Conservation (phyloP, 2,797 vertebrate genomes). For the Naso thynnoides region DNA sequence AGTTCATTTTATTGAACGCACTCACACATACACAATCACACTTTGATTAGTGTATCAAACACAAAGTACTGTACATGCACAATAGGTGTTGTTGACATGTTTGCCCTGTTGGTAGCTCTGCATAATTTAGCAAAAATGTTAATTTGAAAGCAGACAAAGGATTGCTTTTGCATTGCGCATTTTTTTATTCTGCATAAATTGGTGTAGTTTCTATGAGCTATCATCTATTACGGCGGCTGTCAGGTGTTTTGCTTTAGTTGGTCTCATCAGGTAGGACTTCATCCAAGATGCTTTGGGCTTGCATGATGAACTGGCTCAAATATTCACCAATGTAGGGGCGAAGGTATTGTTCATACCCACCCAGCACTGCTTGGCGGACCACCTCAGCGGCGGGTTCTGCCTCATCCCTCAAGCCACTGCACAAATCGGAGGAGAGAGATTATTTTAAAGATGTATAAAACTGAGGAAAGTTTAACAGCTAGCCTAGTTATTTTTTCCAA, state of each 20-base stretch:
- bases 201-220: conserved; percentile 61
- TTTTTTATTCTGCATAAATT: conserved; percentile 55
- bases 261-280: conserved; percentile 58
- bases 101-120: conserved; percentile 52
- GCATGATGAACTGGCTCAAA: no score
- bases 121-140: conserved; percentile 46
- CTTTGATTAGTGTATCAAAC: conserved; percentile 75
- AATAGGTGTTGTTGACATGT: conserved; percentile 62
- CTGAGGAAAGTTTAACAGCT: background rate
- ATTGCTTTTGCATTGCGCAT: conserved; percentile 64
- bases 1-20: conserved; percentile 79
- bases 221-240: conserved; percentile 49
- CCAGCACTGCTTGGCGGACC: conserved; percentile 63
- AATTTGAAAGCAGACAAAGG: conserved; percentile 53
- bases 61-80: conserved; percentile 79
- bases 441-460: conserved; percentile 2
- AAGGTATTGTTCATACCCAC: conserved; percentile 69
- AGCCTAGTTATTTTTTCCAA: background rate
- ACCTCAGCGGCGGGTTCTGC: conserved; percentile 64
- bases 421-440: conserved; percentile 16
- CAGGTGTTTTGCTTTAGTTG: conserved; percentile 24
- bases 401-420: conserved; percentile 69
- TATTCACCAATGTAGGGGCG: conserved; percentile 62
- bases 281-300: conserved; percentile 76
- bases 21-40: conserved; percentile 69